These are phyloP conservation scores for Trachelus iudaicus DNA, from an alignment of 2,888 invertebrate species.

Conservation along the genomic window DNA sequence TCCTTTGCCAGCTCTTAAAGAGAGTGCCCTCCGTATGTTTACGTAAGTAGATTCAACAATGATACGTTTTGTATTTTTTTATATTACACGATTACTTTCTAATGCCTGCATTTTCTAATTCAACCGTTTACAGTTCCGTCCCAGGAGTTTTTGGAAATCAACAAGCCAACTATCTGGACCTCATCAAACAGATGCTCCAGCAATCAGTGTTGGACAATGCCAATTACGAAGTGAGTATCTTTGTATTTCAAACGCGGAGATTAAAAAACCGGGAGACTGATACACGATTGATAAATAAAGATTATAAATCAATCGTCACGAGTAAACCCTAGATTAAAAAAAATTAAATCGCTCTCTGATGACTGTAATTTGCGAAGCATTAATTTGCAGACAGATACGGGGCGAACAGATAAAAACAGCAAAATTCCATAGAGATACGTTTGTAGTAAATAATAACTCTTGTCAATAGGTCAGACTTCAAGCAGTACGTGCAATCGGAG, in stretches of 20 bases:
- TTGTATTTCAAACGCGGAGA: slow-evolving; percentile 12
- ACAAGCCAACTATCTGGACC: slow-evolving; percentile 88
- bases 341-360: slow-evolving; percentile 67
- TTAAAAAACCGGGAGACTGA: slow-evolving; percentile 45
- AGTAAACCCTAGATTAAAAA: slow-evolving; percentile 60
- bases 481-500: slow-evolving; percentile 85
- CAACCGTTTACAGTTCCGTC: slow-evolving; percentile 75
- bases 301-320: slow-evolving; percentile 58
- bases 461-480: slow-evolving; percentile 74
- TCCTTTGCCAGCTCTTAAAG: slow-evolving; percentile 84
- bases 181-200: slow-evolving; percentile 95
- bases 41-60: slow-evolving; percentile 72
- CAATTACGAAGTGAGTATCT: slow-evolving; percentile 71
- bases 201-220: slow-evolving; percentile 82
- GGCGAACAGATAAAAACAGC: slow-evolving; percentile 61
- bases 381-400: slow-evolving; percentile 72
- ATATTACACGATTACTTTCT: not conserved
- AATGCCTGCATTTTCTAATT: not conserved
- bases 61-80: not conserved
- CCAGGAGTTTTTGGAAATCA: slow-evolving; percentile 98
- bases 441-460: not conserved
- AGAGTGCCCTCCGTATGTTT: slow-evolving; percentile 94
- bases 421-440: not conserved
- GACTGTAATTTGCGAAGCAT: slow-evolving; percentile 69
- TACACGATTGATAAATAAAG: slow-evolving; percentile 44